Evolutionary conservation across 2,888 invertebrate species (phyloP).

Genomic region (Thecocarcelia acutangulata): DNA sequence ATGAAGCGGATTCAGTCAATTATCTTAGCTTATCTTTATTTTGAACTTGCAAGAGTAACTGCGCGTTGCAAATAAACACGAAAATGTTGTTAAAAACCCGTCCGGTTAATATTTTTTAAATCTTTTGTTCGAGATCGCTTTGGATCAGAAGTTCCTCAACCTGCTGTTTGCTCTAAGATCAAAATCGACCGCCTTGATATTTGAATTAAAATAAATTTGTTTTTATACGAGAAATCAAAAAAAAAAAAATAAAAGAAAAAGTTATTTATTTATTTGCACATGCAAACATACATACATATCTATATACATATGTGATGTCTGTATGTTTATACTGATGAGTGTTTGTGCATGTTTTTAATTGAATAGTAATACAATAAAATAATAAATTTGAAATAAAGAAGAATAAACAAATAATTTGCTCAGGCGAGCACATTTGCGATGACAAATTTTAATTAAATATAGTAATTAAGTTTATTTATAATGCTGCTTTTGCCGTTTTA

Average conservation of each 20-base stretch:
- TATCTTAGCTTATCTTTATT: too few species aligned
- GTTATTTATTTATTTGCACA: constrained; percentile 1
- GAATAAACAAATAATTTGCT: neutral
- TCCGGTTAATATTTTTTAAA: neutral
- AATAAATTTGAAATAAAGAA: constrained; percentile 15
- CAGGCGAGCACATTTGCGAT: constrained; percentile 7
- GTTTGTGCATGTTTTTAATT: constrained; percentile 29
- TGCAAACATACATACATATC: too few species aligned
- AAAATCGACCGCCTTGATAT: constrained; percentile 29
- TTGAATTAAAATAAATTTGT: constrained; percentile 15
- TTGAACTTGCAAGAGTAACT: neutral
- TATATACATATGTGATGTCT: too few species aligned
- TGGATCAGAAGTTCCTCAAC: constrained; percentile 13
- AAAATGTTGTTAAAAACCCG: neutral
- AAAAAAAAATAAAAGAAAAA: too few species aligned
- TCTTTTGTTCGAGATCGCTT: neutral
- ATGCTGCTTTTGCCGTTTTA: neutral
- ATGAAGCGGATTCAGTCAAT: too few species aligned
- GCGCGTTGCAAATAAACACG: neutral
- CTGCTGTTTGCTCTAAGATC: neutral
- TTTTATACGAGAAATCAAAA: constrained; percentile 5
- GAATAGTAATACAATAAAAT: constrained; percentile 33
- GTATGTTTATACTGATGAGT: too few species aligned
- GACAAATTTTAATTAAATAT: constrained; percentile 53
- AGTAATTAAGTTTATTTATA: constrained; percentile 41